Base-by-base conservation (phyloP, 2,888 invertebrate genomes). In the Latrodectus hesperus region DNA sequence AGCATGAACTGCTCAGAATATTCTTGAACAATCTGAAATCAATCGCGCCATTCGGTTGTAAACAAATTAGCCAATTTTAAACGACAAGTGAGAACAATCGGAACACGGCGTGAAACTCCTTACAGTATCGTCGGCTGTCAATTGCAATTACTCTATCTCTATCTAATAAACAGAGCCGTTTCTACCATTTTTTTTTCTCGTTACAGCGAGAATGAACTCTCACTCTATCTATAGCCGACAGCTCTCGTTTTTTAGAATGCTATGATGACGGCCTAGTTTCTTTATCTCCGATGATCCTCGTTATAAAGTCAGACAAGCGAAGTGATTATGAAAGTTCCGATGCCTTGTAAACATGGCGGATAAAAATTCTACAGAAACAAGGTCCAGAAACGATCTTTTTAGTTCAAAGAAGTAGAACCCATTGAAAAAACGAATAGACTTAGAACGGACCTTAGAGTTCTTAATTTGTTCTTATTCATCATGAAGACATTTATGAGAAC, bases 161-260 rank as follows among this genome's bases (percentile, higher is more conserved):
- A 70, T 26, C 67, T 52, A 70, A 78, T 70, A 38, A 78, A 52
- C 64, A 81, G 60, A 73, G 53, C 11, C 26, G 52, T 64, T 65
- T 71, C 51, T 38, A 67, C 72, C n/a, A 16, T 60, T 49, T 74
- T 74, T 60, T 80, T n/a, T 72, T 72, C 17, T 22, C 49, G 16
- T 68, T 22, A 26, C 60, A 49, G 55, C 55, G 74, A 55, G 60
- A 17, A 72, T 65, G 81, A 74, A 74, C 81, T 73, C 73, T 74
- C 81, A 55, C 81, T 81, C 26, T 81, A 81, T 72, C 73, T 65
- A 65, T 74, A 81, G 74, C 51, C 10, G 38, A 53, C 51, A 52
- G 52, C 74, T 81, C 73, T 81, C 73, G 73, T 74, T 81, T 81
- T 77, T 80, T 81, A 51, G 51, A 22, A 14, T 22, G 22, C 60